Evolutionary conservation across 2,113 vertebrate genomes (phyloP).

Genomic region (Raja brachyura): DNA sequence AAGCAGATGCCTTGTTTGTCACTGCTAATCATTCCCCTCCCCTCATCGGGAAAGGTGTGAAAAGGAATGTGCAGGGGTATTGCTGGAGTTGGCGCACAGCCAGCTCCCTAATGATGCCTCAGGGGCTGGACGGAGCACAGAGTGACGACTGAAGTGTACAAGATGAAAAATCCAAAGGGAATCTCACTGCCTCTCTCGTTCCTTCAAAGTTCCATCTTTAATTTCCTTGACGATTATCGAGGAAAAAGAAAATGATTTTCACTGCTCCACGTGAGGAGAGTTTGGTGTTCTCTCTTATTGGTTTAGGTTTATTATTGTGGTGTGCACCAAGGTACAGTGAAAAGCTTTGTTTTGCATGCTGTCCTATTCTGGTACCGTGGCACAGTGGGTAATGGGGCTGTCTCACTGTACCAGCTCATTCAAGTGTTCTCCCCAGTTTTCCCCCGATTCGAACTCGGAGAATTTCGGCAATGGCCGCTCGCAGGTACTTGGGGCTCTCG

Average conservation of each 20-base stretch:
- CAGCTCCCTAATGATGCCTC: slow-evolving; percentile 34
- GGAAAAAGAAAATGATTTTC: background rate
- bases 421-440: no score
- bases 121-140: slow-evolving; percentile 34
- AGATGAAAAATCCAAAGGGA: background rate
- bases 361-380: no score
- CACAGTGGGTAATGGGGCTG: no score
- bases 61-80: slow-evolving; percentile 34
- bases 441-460: no score
- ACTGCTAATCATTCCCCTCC: slow-evolving; percentile 36
- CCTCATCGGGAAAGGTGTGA: slow-evolving; percentile 37
- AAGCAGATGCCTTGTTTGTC: slow-evolving; percentile 38
- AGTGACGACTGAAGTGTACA: background rate
- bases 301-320: no score
- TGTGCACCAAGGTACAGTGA: no score
- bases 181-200: background rate
- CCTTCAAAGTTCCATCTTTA: background rate
- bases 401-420: no score
- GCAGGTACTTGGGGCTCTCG: no score
- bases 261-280: background rate
- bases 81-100: background rate
- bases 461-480: no score
- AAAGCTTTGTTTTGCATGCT: no score
- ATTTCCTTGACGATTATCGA: background rate
- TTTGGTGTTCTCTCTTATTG: no score